Conservation (phyloP, 2,113 vertebrate species). For the Gnathonemus echidnorhynchus region DNA sequence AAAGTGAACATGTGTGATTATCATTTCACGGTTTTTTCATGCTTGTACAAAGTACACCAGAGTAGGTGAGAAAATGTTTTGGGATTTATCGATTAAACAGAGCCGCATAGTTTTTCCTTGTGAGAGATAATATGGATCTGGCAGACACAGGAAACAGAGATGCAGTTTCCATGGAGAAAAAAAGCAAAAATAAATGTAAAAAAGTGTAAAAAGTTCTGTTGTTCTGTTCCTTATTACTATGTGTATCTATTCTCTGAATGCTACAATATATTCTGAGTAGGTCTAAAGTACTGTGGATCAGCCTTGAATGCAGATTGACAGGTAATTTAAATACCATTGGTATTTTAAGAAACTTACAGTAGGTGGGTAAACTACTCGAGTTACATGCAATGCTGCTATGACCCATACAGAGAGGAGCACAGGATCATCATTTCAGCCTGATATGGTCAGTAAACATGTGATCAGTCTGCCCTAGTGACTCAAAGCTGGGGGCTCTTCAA, state of each 20-base stretch:
- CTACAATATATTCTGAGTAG: background rate
- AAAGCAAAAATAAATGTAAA: background rate
- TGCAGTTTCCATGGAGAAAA: background rate
- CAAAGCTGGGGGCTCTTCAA: background rate
- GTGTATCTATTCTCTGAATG: background rate
- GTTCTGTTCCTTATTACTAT: background rate
- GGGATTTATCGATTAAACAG: background rate
- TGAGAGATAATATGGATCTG: background rate
- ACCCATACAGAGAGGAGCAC: background rate
- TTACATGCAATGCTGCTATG: background rate
- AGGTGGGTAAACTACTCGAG: background rate
- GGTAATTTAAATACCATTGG: background rate
- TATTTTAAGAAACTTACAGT: background rate
- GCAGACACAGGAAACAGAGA: background rate
- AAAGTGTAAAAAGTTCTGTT: background rate
- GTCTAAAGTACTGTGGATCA: background rate
- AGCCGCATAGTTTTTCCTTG: background rate
- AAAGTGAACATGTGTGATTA: background rate
- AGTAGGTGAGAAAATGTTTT: background rate
- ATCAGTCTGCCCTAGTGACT: background rate
- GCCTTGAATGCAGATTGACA: background rate
- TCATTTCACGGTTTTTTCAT: background rate
- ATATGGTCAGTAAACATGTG: background rate
- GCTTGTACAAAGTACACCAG: too few relatives aligned
- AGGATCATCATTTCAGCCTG: background rate